phyloP scores from a whole-genome alignment of 2,113 vertebrate genomes.

The Peromyscus polionotus region DNA sequence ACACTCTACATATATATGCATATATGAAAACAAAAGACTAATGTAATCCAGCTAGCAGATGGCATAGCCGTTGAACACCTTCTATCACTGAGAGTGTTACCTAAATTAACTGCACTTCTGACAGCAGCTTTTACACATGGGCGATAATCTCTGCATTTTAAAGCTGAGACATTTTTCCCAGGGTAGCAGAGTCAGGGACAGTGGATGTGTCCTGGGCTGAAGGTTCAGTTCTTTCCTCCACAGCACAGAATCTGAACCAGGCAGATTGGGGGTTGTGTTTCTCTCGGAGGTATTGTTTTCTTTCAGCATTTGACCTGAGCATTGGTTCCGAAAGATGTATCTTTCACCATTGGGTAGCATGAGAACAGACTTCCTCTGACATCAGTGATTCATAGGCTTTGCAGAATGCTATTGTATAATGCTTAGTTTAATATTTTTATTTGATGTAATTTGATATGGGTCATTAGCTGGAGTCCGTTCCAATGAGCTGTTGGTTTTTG shows the following conservation, averaged over 20 bases:
- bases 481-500: constrained; percentile 33
- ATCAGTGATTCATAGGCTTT: not conserved
- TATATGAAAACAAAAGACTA: not conserved
- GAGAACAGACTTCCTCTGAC: not conserved
- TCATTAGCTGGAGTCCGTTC: constrained; percentile 61
- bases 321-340: not conserved
- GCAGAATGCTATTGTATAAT: constrained; percentile 22
- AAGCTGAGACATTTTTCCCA: not conserved
- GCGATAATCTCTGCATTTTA: not conserved
- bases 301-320: not conserved
- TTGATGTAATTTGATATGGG: constrained; percentile 57
- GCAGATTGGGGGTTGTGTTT: not conserved
- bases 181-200: not conserved
- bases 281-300: constrained; percentile 24
- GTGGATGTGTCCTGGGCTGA: not conserved
- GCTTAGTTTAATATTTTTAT: constrained; percentile 66
- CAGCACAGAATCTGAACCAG: not conserved
- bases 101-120: not conserved
- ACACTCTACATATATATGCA: not conserved
- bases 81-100: not conserved
- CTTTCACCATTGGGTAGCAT: not conserved
- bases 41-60: not conserved
- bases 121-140: not conserved
- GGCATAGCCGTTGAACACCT: not conserved
- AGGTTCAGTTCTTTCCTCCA: not conserved